Base-by-base conservation (phyloP, 2,113 vertebrate genomes). In the Cyanistes caeruleus region DNA sequence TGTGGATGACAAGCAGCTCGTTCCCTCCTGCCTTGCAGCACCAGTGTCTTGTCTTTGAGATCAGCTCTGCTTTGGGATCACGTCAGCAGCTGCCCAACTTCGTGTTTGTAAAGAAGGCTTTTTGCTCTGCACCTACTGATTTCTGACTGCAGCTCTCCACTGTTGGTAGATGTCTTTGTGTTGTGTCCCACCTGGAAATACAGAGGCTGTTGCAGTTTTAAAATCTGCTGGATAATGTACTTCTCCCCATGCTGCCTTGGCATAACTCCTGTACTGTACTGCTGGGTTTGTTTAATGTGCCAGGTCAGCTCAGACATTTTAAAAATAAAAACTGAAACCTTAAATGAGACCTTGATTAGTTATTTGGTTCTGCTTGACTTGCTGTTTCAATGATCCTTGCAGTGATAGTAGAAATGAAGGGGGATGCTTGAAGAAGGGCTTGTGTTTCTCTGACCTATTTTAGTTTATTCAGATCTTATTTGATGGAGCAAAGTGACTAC, bases 301-400 rank as follows among this genome's bases (percentile, higher is more conserved):
- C 12, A 89, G 91, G 87, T 86, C 92, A 83, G 79, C 48, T 84
- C 88, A 74, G 43, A 68, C 67, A 16, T 58, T 86, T 90, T 28
- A 73, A 92, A 89, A 93, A 70, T 55, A 43, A 92, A 91, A 84
- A 33, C 7, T 13, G 25, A 80, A 92, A 79, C 55, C 53, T 93
- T 69, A 78, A 87, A 68, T 91, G 77, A 95, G 84, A 86, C 35
- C n/a, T 15, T 33, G 67, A 41, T 49, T 25, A 65, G 35, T 95
- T n/a, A 39, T 30, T 48, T 79, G 12, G 16, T 77, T 92, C 68
- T 92, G n/a, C 67, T 86, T 76, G 55, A 10, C 79, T 73, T 80
- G 72, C 79, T 77, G 11, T 77, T 68, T 77, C 67, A 44, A 1
- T 16, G 37, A 53, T 18, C 19, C n/a, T 55, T 63, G 30, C 18